Base-by-base conservation (phyloP, 2,888 invertebrate species). In the Leptinotarsa peninsularis region DNA sequence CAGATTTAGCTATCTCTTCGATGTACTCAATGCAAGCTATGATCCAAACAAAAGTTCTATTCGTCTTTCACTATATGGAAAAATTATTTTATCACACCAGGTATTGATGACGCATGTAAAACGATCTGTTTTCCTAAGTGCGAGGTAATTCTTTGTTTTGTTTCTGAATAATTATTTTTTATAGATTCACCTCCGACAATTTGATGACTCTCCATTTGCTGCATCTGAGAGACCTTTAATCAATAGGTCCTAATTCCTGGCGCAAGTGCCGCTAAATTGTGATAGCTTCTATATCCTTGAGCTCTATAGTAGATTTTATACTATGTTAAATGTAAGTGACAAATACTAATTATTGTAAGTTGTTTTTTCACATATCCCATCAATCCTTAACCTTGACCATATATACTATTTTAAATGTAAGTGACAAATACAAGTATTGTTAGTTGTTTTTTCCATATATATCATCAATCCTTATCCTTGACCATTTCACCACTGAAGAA, bases 151-250 rank as follows among this genome's bases (percentile, higher is more conserved):
- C n/a, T 66, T 58, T 74, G 43, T 70, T 27, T 63, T 58, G 74
- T 74, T 43, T 1, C 63, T 49, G 33, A 52, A n/a, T 27, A 49
- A 60, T 54, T 76, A 27, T 15, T 72, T 90, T 90, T 21, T 58
- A 23, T 87, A 94, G 93, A 93, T 94, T 81, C 94, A 94, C 86
- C 88, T 94, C 78, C 89, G 94, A 75, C 93, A 93, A 84, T 94
- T 94, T 86, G 93, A 94, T 82, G 91, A 89, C 49, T 92, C 93
- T 2, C 89, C 90, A 72, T 86, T 89, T 49, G 89, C 92, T 21
- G 91, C 93, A 3, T 91, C 92, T 1, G 91, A 92, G 82, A 84
- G 89, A 52, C 90, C 89, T 78, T 87, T 91, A 70, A 79, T 86
- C 56, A 83, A 83, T 78, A 82, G 81, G 76, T 56, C 49, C 14